A percentile compares a stretch with the other conserved stretches of the same genome.
These are phyloP conservation scores for Clinocottus analis DNA, from an alignment of 2,113 vertebrate species.

Conservation along the genomic window DNA sequence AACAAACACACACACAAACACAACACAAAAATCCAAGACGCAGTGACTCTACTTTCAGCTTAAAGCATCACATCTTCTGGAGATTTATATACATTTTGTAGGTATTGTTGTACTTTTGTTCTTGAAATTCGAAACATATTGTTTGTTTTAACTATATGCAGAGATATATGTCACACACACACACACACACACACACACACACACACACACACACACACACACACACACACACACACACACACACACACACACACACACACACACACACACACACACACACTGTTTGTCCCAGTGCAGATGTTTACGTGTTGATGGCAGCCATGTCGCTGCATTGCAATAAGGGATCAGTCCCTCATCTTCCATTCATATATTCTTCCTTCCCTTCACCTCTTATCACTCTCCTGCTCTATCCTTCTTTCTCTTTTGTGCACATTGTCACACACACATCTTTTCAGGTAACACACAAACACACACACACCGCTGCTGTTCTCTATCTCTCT, in stretches of 20 bases:
- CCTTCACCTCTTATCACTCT: conserved; percentile 45
- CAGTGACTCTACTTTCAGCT: conserved; percentile 10
- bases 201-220: conserved; percentile 2
- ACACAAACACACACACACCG: conserved; percentile 21
- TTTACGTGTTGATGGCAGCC: conserved; percentile 48
- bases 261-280: conserved; percentile 11
- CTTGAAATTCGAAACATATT: not conserved
- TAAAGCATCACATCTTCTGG: conserved; percentile 2
- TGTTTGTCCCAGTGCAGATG: conserved; percentile 40
- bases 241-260: conserved; percentile 2
- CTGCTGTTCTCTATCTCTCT: conserved; percentile 57
- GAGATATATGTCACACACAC: conserved; percentile 5
- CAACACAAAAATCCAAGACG: not conserved
- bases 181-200: conserved; percentile 9
- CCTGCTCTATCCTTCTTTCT: conserved; percentile 31
- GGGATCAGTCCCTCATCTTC: conserved; percentile 58
- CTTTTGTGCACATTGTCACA: conserved; percentile 19
- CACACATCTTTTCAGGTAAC: not conserved
- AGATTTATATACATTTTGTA: not conserved
- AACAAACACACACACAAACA: conserved; percentile 9
- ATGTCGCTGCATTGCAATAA: conserved; percentile 44
- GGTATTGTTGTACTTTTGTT: not conserved
- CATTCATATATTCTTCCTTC: conserved; percentile 66
- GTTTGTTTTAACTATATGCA: not conserved
- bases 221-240: conserved; percentile 9